Evolutionary conservation across 2,113 vertebrate genomes (phyloP), one percentile per base, ranked within the genome.

Genomic region (Spea multiplicata): DNA sequence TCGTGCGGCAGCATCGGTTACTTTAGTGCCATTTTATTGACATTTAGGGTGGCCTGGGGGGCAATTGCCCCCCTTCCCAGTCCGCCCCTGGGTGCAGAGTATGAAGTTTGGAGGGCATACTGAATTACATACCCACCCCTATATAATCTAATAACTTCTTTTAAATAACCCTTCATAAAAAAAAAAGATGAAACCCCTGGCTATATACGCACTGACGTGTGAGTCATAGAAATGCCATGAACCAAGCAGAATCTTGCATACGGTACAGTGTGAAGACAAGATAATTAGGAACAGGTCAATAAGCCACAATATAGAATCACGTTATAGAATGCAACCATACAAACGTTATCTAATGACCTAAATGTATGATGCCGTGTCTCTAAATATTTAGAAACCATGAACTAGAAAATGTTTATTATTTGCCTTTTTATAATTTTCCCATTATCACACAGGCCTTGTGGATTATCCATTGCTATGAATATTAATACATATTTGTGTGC

Each of bases 401-500:
- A n/a, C 9, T 8, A 16, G 47, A 66, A 53, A 53, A 12, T 55
- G 12, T 52, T 44, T 44, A 66, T 16, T 67, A 52, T 55, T 67
- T 46, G 47, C 61, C 46, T 67, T 75, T 8, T 52, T 44, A 67
- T 10, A 46, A n/a, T 75, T 48, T 66, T 49, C 13, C 44, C 62
- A 53, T 75, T n/a, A 75, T 67, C 30, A 46, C 50, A 67, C 46
- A 16, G 9, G 14, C 55, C 5, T 48, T 45, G 44, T 69, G 52
- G 16, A 17, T 44, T 46, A 52, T 77, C 17, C 17, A 44, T 69
- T 10, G 61, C 45, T 61, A 45, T 46, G 57, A 44, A 76, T 48
- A 59, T 45, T 4, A 16, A 67, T 50, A 66, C 14, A 62, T 4
- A 76, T 70, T 44, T 71, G 17, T 78, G 4, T 71, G 44, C 45